A percentile compares a stretch with the other conserved stretches of the same genome.
These are phyloP conservation scores for Craterocephalus amniculus DNA, from an alignment of 2,797 vertebrate species.

Conservation along the genomic window DNA sequence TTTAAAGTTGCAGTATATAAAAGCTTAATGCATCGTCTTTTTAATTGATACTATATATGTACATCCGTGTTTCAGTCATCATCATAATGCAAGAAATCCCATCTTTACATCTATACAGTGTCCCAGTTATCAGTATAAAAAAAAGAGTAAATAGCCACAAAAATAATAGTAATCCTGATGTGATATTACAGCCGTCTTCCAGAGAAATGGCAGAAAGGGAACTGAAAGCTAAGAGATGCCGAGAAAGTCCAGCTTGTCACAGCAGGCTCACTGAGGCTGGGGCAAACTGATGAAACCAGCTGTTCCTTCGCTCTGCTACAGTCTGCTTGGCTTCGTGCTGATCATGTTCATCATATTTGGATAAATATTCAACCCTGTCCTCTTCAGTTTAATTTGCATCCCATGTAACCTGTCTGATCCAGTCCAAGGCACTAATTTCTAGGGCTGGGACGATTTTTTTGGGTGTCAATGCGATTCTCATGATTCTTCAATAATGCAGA, in stretches of 20 bases:
- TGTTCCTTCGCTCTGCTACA: not conserved
- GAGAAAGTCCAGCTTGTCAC: conserved; percentile 75
- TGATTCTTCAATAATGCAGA: no score
- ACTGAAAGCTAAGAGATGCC: conserved; percentile 66
- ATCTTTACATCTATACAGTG: conserved; percentile 90
- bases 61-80: conserved; percentile 88
- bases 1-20: conserved; percentile 62
- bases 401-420: conserved; percentile 12
- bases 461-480: no score
- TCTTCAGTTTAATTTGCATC: not conserved
- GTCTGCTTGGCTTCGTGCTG: conserved; percentile 3
- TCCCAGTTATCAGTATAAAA: conserved; percentile 86
- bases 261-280: conserved; percentile 71
- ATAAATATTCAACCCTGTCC: conserved; percentile 12
- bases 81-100: conserved; percentile 88
- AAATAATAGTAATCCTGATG: conserved; percentile 59
- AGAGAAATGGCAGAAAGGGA: conserved; percentile 76
- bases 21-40: conserved; percentile 85
- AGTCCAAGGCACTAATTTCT: conserved; percentile 23
- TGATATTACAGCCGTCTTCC: conserved; percentile 70
- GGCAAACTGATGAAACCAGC: conserved; percentile 41
- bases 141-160: conserved; percentile 65
- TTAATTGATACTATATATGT: conserved; percentile 92
- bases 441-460: no score
- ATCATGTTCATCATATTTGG: not conserved